These are phyloP conservation scores for Phymanthus crucifer DNA, from an alignment of 92 coral and sea anemone species.

Conservation along the genomic window DNA sequence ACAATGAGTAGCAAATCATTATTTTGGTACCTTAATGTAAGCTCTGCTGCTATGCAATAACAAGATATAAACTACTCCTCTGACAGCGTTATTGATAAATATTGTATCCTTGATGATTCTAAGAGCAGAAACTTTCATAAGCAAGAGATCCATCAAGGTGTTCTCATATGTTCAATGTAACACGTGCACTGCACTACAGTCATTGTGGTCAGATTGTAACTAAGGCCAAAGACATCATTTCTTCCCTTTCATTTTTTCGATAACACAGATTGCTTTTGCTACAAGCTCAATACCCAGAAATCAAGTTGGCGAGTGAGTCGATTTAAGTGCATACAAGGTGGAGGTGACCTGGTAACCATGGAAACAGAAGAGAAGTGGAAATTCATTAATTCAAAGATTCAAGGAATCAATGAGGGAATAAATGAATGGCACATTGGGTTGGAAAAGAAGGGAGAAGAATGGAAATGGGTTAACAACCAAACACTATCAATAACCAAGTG, in stretches of 20 bases:
- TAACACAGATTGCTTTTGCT: slow-evolving; percentile 12
- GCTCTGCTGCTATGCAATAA: too few species aligned
- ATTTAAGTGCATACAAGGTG: neutral
- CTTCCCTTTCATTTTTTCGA: neutral
- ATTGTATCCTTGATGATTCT: too few species aligned
- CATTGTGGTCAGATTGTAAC: neutral
- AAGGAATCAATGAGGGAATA: neutral
- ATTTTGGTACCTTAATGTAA: too few species aligned
- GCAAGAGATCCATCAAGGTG: too few species aligned
- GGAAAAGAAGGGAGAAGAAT: neutral
- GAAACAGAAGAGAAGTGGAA: slow-evolving; percentile 24
- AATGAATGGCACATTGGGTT: slow-evolving; percentile 27
- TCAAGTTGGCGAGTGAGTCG: neutral
- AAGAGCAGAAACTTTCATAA: too few species aligned
- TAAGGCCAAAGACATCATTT: neutral
- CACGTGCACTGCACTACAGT: too few species aligned
- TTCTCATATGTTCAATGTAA: too few species aligned
- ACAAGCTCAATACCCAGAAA: neutral
- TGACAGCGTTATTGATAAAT: too few species aligned
- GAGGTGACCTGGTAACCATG: slow-evolving; percentile 23
- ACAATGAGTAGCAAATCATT: too few species aligned
- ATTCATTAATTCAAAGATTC: slow-evolving; percentile 5
- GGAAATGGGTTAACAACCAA: neutral
- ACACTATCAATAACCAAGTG: neutral
- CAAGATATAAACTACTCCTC: too few species aligned